A percentile compares a stretch with the other conserved stretches of the same genome.
Conservation (phyloP, 2,888 invertebrate genomes). For the Fabriciana adippe region DNA sequence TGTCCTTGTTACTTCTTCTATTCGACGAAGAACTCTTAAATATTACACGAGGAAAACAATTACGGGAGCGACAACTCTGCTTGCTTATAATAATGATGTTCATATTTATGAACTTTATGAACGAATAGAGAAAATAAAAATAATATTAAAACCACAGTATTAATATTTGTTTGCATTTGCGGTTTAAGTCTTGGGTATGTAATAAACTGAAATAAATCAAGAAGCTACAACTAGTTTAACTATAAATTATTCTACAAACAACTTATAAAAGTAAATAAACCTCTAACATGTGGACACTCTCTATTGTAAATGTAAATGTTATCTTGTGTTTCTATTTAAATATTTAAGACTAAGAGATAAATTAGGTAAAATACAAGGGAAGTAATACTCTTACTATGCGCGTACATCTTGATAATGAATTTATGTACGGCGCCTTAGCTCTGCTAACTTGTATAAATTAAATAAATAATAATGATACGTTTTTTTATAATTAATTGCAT, state of each 20-base stretch:
- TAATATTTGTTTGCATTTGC: constrained; percentile 34
- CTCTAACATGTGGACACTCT: constrained; percentile 26
- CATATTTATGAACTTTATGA: constrained; percentile 34
- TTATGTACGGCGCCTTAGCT: neutral
- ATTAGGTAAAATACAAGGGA: constrained; percentile 20
- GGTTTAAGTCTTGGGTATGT: constrained; percentile 23
- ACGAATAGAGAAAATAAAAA: constrained; percentile 32
- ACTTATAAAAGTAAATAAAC: constrained; percentile 29
- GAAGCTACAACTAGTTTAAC: constrained; percentile 16
- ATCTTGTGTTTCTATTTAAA: constrained; percentile 35
- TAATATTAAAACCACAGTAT: constrained; percentile 30
- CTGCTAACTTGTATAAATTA: neutral
- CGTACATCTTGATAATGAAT: constrained; percentile 18
- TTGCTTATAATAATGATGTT: constrained; percentile 33
- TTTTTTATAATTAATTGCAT: no score
- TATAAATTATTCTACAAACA: constrained; percentile 25
- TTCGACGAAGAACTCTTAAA: constrained; percentile 30
- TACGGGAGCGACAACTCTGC: constrained; percentile 9
- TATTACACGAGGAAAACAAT: constrained; percentile 32
- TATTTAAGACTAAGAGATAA: constrained; percentile 28
- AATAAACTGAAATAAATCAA: constrained; percentile 39
- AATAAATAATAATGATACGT: neutral
- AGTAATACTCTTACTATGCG: constrained; percentile 24
- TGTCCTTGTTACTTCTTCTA: constrained; percentile 34
- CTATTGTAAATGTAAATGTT: constrained; percentile 39